phyloP scores from a whole-genome alignment of 2,888 invertebrate genomes.

The Ramazzottius varieornatus region DNA sequence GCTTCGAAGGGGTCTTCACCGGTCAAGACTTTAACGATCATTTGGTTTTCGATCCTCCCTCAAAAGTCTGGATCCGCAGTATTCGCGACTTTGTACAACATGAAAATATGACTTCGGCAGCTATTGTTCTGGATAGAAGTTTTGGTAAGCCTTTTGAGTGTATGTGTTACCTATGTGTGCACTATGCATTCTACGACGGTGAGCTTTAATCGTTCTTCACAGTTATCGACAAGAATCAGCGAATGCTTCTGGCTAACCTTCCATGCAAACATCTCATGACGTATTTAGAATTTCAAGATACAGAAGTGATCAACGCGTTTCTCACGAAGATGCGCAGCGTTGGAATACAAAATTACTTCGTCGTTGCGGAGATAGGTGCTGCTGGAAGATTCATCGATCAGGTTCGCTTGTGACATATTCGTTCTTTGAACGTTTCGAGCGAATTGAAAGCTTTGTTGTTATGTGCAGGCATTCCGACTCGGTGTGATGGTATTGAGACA shows the following conservation, averaged over 20 bases:
- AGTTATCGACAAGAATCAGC: neutral
- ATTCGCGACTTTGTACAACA: constrained; percentile 49
- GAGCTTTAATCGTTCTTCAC: neutral
- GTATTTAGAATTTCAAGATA: neutral
- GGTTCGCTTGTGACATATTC: no score
- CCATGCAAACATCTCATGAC: neutral
- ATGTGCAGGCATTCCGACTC: neutral
- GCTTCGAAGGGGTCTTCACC: neutral
- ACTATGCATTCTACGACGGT: neutral
- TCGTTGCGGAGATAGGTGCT: neutral
- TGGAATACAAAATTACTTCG: neutral
- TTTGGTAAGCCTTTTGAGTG: constrained; percentile 35
- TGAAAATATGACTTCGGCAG: constrained; percentile 68
- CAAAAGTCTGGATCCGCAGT: constrained; percentile 54
- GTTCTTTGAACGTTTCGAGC: neutral
- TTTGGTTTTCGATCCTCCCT: constrained; percentile 40
- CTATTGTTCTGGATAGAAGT: constrained; percentile 60
- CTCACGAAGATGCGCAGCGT: neutral
- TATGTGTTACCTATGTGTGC: constrained; percentile 4
- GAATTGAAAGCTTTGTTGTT: neutral
- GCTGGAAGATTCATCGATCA: neutral
- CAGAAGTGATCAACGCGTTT: neutral
- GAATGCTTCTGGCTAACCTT: neutral
- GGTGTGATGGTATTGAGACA: neutral
- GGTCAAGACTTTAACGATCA: neutral